These are phyloP conservation scores for Gulo gulo DNA, from an alignment of 2,113 vertebrate genomes.

Conservation along the genomic window DNA sequence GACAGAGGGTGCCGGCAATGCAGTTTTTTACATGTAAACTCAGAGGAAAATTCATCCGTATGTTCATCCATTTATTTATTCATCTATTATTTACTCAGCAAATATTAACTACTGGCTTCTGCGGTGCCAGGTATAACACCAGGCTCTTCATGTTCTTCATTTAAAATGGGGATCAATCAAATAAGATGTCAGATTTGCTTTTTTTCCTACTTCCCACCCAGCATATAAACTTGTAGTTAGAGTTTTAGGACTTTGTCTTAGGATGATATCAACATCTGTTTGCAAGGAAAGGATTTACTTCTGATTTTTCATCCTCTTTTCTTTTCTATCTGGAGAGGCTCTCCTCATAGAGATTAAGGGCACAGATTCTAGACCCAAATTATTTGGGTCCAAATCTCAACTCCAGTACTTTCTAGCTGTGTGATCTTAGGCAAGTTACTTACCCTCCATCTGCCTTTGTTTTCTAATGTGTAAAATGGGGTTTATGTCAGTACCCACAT, in stretches of 20 bases:
- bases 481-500: neutral
- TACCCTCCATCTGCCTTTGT: neutral
- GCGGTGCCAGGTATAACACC: neutral
- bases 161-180: neutral
- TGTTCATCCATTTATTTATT: neutral
- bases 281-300: neutral
- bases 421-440: neutral
- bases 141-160: neutral
- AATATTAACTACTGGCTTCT: constrained; percentile 6
- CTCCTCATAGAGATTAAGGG: neutral
- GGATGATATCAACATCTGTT: neutral
- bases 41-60: neutral
- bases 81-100: neutral
- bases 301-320: neutral
- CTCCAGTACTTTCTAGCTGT: neutral
- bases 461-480: neutral
- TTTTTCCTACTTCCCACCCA: neutral
- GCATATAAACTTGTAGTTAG: neutral
- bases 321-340: neutral
- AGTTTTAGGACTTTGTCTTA: neutral
- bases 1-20: neutral
- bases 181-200: neutral
- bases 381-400: neutral
- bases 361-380: neutral
- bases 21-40: neutral